phyloP scores from a whole-genome alignment of 1,140 invertebrate species.

The Trachymyrmex cornetzi region DNA sequence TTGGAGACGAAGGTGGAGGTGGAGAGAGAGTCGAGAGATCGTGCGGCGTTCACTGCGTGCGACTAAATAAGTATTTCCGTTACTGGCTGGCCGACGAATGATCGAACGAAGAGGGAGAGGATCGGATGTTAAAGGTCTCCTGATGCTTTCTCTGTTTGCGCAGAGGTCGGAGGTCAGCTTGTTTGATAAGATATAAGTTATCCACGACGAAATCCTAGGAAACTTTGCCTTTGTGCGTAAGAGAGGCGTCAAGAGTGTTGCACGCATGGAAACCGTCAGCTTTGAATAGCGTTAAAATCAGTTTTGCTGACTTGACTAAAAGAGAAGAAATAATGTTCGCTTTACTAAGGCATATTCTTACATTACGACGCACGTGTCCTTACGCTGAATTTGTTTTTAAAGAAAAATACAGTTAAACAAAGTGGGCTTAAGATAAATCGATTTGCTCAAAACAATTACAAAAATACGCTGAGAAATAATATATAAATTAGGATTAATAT shows the following conservation, averaged over 20 bases:
- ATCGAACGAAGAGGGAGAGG: constrained; percentile 29
- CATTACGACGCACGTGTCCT: background rate
- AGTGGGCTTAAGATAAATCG: background rate
- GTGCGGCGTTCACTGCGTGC: constrained; percentile 35
- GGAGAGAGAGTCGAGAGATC: constrained; percentile 18
- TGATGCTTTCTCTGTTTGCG: constrained; percentile 46
- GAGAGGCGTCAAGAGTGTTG: too few species aligned
- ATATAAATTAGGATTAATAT: background rate
- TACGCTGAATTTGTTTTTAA: background rate
- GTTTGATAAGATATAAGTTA: constrained; percentile 43
- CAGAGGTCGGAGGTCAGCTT: constrained; percentile 15
- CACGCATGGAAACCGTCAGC: too few species aligned
- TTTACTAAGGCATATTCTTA: background rate
- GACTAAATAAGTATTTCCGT: constrained; percentile 59
- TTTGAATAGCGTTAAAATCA: too few species aligned
- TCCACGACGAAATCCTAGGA: constrained; percentile 2
- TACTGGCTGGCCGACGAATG: constrained; percentile 39
- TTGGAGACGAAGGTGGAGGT: constrained; percentile 36
- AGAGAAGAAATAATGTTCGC: background rate
- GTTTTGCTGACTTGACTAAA: background rate
- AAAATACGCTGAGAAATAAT: background rate
- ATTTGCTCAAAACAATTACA: background rate
- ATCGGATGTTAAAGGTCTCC: constrained; percentile 62
- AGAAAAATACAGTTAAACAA: background rate
- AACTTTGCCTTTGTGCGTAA: background rate